Base-by-base conservation (phyloP, 2,113 vertebrate genomes). In the Melanostigma gelatinosum region DNA sequence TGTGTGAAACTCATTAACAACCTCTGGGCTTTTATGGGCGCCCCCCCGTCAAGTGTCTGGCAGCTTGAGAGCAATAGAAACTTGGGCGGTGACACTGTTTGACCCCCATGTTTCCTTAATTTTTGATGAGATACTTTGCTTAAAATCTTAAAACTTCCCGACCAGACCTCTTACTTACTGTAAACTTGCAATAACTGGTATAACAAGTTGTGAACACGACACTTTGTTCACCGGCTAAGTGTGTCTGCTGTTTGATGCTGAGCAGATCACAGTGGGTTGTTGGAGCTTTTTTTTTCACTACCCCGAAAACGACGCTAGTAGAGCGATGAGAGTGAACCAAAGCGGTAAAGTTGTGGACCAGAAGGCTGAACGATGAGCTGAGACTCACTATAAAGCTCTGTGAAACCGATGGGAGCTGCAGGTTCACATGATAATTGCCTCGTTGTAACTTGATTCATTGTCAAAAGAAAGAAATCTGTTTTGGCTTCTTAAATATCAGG, bases 61-160 rank as follows among this genome's bases (percentile, higher is more conserved):
- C 11, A 8, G 38, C 24, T 44, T 18, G 40, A 16, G 34, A 34
- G 34, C 34, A 34, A 34, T 0, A 34, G 34, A 34, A 34, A 34
- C 34, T 5, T 34, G 34, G 15, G 9, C 16, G 12, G 46, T 29
- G 48, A 44, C 63, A 27, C 13, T 27, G 22, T 67, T 24, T 48
- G 62, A 65, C 62, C 40, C n/a, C 18, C 12, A 66, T 29, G 40
- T 67, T 48, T 29, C 4, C 27, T 66, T 5, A 20, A 48, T 32
- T 27, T 67, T 48, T 29, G 27, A 67, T 36, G n/a, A 13, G 48
- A 52, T 69, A 18, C 42, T 67, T 46, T 67, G 15, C 65, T 67
- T 13, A 29, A 67, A 15, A 65, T 42, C 11, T 34, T 34, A 34
- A 34, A 34, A 34, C n/a, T 24, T 57, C 54, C 54, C 24, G 4